phyloP scores from a whole-genome alignment of 1,140 invertebrate genomes.

The Fopius arisanus region DNA sequence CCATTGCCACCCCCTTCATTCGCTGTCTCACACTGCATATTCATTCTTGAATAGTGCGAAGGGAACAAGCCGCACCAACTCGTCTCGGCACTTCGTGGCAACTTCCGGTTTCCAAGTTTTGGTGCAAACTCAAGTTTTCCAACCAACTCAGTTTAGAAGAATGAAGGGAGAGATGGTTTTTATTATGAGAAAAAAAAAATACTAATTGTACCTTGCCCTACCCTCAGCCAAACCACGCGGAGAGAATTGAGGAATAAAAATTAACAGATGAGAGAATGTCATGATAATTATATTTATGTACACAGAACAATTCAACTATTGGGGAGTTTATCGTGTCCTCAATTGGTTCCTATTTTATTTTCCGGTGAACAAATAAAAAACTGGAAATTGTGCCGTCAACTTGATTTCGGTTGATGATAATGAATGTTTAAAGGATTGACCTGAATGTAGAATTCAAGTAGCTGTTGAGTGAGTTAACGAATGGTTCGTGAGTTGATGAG shows the following conservation, averaged over 20 bases:
- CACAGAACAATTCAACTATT: too few species aligned
- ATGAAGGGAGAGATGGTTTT: background rate
- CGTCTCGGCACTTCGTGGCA: slow-evolving; percentile 24
- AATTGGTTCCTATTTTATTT: too few species aligned
- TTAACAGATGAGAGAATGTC: too few species aligned
- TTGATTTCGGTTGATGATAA: too few species aligned
- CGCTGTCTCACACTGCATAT: slow-evolving; percentile 7
- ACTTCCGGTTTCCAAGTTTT: slow-evolving; percentile 28
- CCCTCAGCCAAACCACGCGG: too few species aligned
- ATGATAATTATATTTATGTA: too few species aligned
- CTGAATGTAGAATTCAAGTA: background rate
- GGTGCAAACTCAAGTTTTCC: slow-evolving; percentile 21
- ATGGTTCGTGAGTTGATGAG: background rate
- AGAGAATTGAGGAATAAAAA: too few species aligned
- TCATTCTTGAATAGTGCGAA: background rate
- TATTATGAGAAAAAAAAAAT: background rate
- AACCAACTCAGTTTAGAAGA: background rate
- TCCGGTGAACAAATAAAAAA: too few species aligned
- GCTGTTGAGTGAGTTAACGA: background rate
- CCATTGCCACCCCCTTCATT: background rate
- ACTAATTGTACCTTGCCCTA: too few species aligned
- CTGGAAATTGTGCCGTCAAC: too few species aligned
- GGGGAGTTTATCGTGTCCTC: too few species aligned
- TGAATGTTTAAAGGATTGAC: background rate
- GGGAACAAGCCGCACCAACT: slow-evolving; percentile 14